Conservation (phyloP, 2,888 invertebrate genomes). For the Epiblema foenella region DNA sequence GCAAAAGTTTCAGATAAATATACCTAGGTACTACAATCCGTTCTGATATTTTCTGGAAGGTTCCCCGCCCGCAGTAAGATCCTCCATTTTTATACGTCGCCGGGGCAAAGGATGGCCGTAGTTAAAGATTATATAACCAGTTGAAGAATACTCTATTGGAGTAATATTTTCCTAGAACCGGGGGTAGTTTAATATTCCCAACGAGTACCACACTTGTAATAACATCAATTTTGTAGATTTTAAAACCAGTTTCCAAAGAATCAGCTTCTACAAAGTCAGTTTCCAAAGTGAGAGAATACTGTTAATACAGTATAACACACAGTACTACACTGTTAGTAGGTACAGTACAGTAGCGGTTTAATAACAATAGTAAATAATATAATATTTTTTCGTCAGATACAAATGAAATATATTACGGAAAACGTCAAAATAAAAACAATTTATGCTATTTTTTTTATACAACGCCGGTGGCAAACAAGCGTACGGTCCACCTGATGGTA, state of each 20-base stretch:
- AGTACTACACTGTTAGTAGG: too few relatives aligned
- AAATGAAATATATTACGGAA: too few relatives aligned
- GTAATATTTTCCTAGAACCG: slow-evolving; percentile 24
- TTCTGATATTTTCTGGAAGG: slow-evolving; percentile 30
- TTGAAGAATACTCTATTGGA: slow-evolving; percentile 29
- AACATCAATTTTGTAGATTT: slow-evolving; percentile 7
- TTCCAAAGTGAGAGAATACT: not conserved
- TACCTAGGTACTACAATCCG: slow-evolving; percentile 23
- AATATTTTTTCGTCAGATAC: too few relatives aligned
- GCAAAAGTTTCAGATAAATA: slow-evolving; percentile 34
- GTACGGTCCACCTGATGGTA: too few relatives aligned
- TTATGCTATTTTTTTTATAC: too few relatives aligned
- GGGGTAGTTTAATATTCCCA: slow-evolving; percentile 19
- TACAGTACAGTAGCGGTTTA: too few relatives aligned
- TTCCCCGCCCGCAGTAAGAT: slow-evolving; percentile 32
- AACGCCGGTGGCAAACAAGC: too few relatives aligned
- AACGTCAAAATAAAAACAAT: too few relatives aligned
- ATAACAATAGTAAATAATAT: too few relatives aligned
- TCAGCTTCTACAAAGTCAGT: too few relatives aligned
- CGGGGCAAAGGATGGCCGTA: slow-evolving; percentile 30
- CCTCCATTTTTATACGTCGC: slow-evolving; percentile 42
- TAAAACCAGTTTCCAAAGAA: not conserved
- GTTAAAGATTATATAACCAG: slow-evolving; percentile 25
- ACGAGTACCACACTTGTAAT: not conserved
- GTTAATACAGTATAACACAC: too few relatives aligned